Evolutionary conservation across 2,888 invertebrate genomes (phyloP).

Genomic region (Helicoverpa assulta): DNA sequence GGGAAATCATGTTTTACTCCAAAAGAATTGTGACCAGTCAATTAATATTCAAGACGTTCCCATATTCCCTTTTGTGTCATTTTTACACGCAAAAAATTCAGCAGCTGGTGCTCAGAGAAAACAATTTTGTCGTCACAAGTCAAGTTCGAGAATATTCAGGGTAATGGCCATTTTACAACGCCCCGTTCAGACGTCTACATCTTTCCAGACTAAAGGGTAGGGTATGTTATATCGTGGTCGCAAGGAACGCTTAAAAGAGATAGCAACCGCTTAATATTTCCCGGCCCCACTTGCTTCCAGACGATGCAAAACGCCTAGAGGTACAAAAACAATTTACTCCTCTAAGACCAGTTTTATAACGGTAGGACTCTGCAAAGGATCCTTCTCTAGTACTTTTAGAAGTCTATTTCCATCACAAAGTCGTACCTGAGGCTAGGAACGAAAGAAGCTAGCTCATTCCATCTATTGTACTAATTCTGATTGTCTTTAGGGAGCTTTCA

Average conservation of each 20-base stretch:
- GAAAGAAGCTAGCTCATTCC: constrained; percentile 65
- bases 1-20: too few relatives aligned
- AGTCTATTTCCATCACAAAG: constrained; percentile 84
- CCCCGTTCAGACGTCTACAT: constrained; percentile 31
- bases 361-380: constrained; percentile 75
- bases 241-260: constrained; percentile 55
- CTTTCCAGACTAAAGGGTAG: constrained; percentile 21
- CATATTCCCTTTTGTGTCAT: constrained; percentile 61
- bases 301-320: constrained; percentile 77
- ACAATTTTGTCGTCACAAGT: constrained; percentile 57
- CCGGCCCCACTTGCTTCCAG: constrained; percentile 63
- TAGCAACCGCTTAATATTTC: constrained; percentile 67
- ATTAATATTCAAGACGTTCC: constrained; percentile 24
- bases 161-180: constrained; percentile 47
- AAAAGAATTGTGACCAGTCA: too few relatives aligned
- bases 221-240: constrained; percentile 37
- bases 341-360: constrained; percentile 80
- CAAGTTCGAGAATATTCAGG: constrained; percentile 45
- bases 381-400: constrained; percentile 73
- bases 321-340: constrained; percentile 88
- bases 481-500: constrained; percentile 59
- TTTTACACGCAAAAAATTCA: constrained; percentile 62
- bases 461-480: constrained; percentile 65
- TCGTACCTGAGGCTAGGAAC: constrained; percentile 76
- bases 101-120: constrained; percentile 66